Base-by-base conservation (phyloP, 2,888 invertebrate species). In the Siphlonurus alternatus region DNA sequence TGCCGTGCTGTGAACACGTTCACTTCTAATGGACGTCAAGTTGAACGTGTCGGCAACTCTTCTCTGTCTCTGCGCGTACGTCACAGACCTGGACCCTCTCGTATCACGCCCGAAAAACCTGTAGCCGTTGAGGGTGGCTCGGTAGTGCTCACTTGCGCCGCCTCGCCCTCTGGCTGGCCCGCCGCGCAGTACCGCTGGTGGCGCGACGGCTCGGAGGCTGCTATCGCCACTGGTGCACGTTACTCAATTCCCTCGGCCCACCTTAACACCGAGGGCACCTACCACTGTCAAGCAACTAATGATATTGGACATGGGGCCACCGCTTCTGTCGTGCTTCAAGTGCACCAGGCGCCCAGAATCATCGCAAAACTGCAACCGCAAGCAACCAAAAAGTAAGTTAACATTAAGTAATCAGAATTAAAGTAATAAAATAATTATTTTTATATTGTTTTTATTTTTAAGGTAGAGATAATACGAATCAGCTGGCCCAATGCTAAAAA, bases 111-210 rank as follows among this genome's bases (percentile, higher is more conserved):
- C 1, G 89, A 89, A 71, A 83, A 86, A 63, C 92, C 92, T 0
- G 85, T 90, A 59, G 90, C 91, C 2, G 87, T 88, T 65, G 92
- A 93, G 72, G 91, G 90, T 1, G 67, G 70, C 2, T 85, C 87
- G 0, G 89, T 89, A 1, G 91, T 89, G 1, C 79, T 92, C 18
- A 90, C 89, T 0, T 94, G 94, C 72, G 86, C 85, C 54, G 91
- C 93, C 0, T 86, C 84, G 68, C 94, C 94, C 0, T 89, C 92
- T 0, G 94, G 94, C n/a, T 93, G 91, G 87, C 94, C 94, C 0
- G 87, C 87, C 23, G 92, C 94, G 0, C 87, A 89, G 72, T 94
- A 87, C 76, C 83, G 89, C 65, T 94, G 94, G 94, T 91, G 90
- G 81, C 83, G 87, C 64, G 88, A 90, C 71, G 85, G 85, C 66